Evolutionary conservation across 2,113 vertebrate species (phyloP).

Genomic region (Sarotherodon lohbergeri): DNA sequence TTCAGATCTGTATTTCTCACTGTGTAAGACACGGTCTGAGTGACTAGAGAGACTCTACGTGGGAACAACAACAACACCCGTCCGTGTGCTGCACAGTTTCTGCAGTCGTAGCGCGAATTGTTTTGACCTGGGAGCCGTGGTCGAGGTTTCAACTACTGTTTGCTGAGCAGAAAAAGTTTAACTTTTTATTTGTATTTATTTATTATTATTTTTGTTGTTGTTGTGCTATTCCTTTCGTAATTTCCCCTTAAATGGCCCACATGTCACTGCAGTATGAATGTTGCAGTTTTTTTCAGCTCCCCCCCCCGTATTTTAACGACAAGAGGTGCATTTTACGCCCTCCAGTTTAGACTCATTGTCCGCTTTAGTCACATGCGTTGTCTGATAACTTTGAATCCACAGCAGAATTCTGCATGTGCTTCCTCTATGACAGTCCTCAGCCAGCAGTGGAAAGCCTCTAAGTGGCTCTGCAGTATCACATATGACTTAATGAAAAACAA

Average conservation of each 20-base stretch:
- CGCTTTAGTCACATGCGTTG: background rate
- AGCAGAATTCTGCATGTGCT: background rate
- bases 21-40: background rate
- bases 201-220: accelerated
- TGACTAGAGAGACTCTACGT: background rate
- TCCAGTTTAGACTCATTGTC: background rate
- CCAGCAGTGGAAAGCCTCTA: background rate
- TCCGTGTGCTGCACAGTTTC: background rate
- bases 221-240: background rate
- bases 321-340: background rate
- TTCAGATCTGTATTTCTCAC: background rate
- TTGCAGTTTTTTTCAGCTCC: background rate
- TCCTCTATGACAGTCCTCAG: background rate
- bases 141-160: background rate
- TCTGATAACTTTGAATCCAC: background rate
- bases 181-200: background rate
- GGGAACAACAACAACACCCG: background rate
- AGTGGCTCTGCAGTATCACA: background rate
- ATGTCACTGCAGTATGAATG: background rate
- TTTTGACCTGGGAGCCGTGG: background rate
- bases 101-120: background rate
- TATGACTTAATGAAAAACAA: background rate
- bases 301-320: background rate
- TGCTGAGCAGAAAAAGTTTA: background rate
- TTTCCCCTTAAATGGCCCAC: background rate